Percentiles rank a stretch among this genome's conserved stretches.
These are phyloP conservation scores for Erpetoichthys calabaricus DNA, from an alignment of 2,797 vertebrate species.

Conservation along the genomic window DNA sequence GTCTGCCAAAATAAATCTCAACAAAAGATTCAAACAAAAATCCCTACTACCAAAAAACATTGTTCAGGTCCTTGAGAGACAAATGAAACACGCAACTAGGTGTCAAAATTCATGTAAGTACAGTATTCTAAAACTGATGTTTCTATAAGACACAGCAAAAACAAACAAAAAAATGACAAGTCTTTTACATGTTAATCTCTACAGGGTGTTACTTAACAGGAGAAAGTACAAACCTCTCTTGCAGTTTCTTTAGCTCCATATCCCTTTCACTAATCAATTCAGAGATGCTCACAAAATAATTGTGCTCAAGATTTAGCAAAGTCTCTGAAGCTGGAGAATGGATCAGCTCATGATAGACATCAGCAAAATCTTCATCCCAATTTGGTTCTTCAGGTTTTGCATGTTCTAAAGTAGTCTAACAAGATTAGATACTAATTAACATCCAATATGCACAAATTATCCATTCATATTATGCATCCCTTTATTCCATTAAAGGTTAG, in stretches of 20 bases:
- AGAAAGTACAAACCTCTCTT: slow-evolving; percentile 63
- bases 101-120: too few relatives aligned
- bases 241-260: slow-evolving; percentile 81
- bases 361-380: slow-evolving; percentile 94
- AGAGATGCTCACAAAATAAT: slow-evolving; percentile 93
- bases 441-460: neutral
- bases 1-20: too few relatives aligned
- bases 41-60: too few relatives aligned
- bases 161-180: too few relatives aligned
- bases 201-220: neutral
- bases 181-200: too few relatives aligned
- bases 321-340: slow-evolving; percentile 94
- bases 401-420: slow-evolving; percentile 73
- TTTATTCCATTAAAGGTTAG: too few relatives aligned
- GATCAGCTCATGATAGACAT: slow-evolving; percentile 90
- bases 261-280: slow-evolving; percentile 93
- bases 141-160: too few relatives aligned
- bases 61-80: too few relatives aligned
- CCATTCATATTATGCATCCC: neutral
- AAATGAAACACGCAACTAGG: too few relatives aligned
- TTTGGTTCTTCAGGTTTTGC: slow-evolving; percentile 80
- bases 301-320: slow-evolving; percentile 77
- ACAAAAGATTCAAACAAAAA: too few relatives aligned
- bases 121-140: too few relatives aligned
- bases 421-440: neutral